These are phyloP conservation scores for Cephus pygmeus DNA, from an alignment of 2,888 invertebrate species.

Conservation along the genomic window DNA sequence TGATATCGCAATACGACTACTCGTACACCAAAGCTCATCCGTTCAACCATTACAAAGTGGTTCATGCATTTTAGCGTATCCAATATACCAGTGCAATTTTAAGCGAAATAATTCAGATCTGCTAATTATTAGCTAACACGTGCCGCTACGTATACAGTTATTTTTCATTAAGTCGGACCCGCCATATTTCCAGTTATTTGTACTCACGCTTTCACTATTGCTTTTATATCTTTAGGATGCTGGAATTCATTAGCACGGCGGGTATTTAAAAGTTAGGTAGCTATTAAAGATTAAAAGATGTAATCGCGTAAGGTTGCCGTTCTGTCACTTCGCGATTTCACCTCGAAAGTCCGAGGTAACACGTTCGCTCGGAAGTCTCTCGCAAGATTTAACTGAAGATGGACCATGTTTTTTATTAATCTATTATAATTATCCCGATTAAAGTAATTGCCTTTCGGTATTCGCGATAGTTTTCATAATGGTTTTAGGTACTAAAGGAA, in stretches of 20 bases:
- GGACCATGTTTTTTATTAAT: neutral
- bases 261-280: neutral
- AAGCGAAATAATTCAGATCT: neutral
- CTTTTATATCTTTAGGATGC: neutral
- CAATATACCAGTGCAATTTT: constrained; percentile 3
- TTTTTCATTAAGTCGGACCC: neutral
- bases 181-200: constrained; percentile 1
- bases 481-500: constrained; percentile 22
- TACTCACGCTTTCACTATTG: neutral
- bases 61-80: neutral
- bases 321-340: neutral
- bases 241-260: neutral
- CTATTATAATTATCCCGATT: neutral
- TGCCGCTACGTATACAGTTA: neutral
- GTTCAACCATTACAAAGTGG: neutral
- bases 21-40: neutral
- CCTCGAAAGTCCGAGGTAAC: neutral
- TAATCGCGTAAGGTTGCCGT: neutral
- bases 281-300: neutral
- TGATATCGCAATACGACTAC: neutral
- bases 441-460: neutral
- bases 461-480: constrained; percentile 8
- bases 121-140: neutral
- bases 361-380: neutral
- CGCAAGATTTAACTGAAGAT: neutral